These are phyloP conservation scores for Onchidella celtica DNA, from an alignment of 2,888 invertebrate species.

Conservation along the genomic window DNA sequence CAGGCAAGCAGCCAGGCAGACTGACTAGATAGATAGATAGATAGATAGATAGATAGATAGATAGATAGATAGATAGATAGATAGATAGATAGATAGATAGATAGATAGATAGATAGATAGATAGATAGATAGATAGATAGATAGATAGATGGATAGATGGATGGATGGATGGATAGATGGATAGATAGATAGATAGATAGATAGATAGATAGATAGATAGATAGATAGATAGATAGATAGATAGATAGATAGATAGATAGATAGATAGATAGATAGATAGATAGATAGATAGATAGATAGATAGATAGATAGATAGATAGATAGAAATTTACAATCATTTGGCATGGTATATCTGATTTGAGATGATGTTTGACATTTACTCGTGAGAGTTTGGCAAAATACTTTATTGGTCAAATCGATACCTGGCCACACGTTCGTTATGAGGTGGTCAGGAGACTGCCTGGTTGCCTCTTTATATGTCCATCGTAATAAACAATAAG, in stretches of 20 bases:
- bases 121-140: constrained; percentile 1
- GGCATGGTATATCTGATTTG: too few relatives aligned
- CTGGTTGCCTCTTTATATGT: too few relatives aligned
- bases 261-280: constrained; percentile 14
- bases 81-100: background rate
- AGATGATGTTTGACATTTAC: background rate
- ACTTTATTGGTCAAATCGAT: too few relatives aligned
- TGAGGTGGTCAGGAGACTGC: too few relatives aligned
- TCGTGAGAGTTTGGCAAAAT: background rate
- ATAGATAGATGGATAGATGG: too few relatives aligned
- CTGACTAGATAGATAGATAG: background rate
- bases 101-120: background rate
- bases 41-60: background rate
- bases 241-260: constrained; percentile 14
- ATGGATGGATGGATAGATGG: too few relatives aligned
- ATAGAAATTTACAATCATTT: too few relatives aligned
- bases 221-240: constrained; percentile 12
- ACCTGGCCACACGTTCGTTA: too few relatives aligned
- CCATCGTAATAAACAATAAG: too few relatives aligned
- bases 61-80: background rate
- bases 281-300: constrained; percentile 14
- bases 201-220: constrained; percentile 14
- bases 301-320: constrained; percentile 14
- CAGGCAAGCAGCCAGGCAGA: background rate
- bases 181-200: constrained; percentile 14